Conservation (phyloP, 2,888 invertebrate species). For the Leptinotarsa juncta region DNA sequence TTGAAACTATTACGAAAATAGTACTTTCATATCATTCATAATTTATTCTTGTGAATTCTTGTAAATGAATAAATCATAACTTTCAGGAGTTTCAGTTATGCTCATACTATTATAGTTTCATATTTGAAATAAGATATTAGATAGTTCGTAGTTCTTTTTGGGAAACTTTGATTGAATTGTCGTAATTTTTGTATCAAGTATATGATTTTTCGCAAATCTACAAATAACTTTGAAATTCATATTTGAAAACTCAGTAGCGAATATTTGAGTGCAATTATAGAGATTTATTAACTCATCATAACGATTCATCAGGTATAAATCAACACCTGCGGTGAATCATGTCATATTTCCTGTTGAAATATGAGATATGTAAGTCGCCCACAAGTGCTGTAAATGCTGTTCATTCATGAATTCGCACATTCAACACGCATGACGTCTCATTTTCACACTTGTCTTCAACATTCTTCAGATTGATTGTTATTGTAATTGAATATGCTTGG, state of each 20-base stretch:
- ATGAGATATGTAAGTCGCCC: constrained; percentile 24
- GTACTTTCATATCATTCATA: no score
- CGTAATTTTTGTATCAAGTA: no score
- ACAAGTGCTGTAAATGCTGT: constrained; percentile 18
- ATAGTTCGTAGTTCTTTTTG: no score
- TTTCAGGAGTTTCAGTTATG: no score
- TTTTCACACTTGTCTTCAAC: constrained; percentile 19
- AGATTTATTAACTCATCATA: background rate
- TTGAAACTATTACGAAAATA: no score
- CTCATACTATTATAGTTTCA: no score
- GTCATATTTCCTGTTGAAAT: constrained; percentile 27
- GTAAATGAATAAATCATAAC: no score
- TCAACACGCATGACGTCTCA: constrained; percentile 16
- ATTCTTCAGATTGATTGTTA: constrained; percentile 4
- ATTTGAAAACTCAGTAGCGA: background rate
- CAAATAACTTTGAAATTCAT: no score
- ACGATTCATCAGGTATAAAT: constrained; percentile 4
- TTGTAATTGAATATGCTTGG: background rate
- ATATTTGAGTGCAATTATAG: background rate
- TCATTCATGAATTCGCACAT: constrained; percentile 25
- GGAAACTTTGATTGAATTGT: no score
- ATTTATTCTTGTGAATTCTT: no score
- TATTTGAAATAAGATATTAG: no score
- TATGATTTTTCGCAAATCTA: no score
- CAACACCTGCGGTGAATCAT: constrained; percentile 23